Base-by-base conservation (phyloP, 2,888 invertebrate species). In the Chesias legatella region DNA sequence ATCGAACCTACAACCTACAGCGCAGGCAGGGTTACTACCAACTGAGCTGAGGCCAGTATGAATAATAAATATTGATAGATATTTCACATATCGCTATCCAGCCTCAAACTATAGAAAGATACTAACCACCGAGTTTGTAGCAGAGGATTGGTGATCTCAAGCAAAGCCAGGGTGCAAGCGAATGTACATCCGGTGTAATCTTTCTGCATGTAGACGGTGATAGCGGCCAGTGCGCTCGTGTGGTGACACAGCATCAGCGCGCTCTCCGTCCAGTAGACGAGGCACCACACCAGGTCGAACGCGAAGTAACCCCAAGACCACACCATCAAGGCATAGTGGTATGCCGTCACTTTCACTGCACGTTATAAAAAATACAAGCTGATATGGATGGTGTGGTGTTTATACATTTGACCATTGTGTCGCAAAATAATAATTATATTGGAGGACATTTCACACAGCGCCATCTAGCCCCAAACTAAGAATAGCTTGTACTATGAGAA, bases 271-370 rank as follows among this genome's bases (percentile, higher is more conserved):
- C 88, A 84, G 68, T 90, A 86, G 33, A 81, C 55, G 7, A 90
- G 52, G 58, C 90, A 90, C 92, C 92, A 92, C 7, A 83, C 58
- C 23, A 91, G 71, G 69, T 92, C 92, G 56, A 90, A 90, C 0
- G 90, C 77, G 64, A 92, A 92, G 72, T 92, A 92, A 10, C 92
- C 91, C 69, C 91, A 85, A 28, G 91, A 91, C 73, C 88, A 82
- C 0, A 88, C 58, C 80, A 92, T 82, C 17, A 91, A 65, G 3
- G 73, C 63, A 53, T 83, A 81, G 51, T 89, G 79, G 6, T 53
- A 56, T n/a, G 58, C 35, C 7, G 76, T 59, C 46, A 75, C 52
- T 60, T 65, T 68, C 56, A 55, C 88, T 88, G 62, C 13, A n/a
- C 10, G 11, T 7, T 13, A 20, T 6, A 7, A 1, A 26, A n/a